These are phyloP conservation scores for Chrysolina americana DNA, from an alignment of 2,888 invertebrate species.

Conservation along the genomic window DNA sequence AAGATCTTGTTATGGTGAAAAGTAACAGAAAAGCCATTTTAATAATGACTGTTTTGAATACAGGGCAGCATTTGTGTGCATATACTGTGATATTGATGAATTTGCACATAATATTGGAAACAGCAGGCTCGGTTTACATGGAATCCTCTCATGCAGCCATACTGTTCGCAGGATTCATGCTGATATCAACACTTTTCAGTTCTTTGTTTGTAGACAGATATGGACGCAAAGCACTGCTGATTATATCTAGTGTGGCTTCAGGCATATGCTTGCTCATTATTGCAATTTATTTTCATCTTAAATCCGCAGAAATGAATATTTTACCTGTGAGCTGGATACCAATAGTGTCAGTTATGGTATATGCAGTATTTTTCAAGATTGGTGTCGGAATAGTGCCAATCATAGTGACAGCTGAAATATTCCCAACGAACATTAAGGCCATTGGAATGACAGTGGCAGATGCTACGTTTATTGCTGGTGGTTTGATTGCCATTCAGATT, in stretches of 20 bases:
- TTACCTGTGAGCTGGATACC: constrained; percentile 64
- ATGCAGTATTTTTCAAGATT: constrained; percentile 64
- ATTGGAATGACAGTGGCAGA: constrained; percentile 67
- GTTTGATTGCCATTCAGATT: constrained; percentile 61
- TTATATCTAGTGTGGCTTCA: constrained; percentile 62
- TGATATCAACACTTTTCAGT: constrained; percentile 60
- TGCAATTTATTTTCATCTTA: constrained; percentile 64
- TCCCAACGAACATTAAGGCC: constrained; percentile 66
- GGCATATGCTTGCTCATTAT: constrained; percentile 61
- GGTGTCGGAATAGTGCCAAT: constrained; percentile 66
- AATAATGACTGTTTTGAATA: constrained; percentile 65
- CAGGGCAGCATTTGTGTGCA: constrained; percentile 66
- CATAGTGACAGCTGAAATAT: constrained; percentile 66
- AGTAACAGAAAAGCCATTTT: constrained; percentile 65
- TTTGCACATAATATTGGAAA: constrained; percentile 63
- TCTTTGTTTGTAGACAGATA: constrained; percentile 63
- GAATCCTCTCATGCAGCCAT: constrained; percentile 63
- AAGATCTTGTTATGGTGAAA: constrained; percentile 62
- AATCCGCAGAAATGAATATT: constrained; percentile 57
- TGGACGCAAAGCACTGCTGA: constrained; percentile 64
- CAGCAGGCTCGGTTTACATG: constrained; percentile 62
- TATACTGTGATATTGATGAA: constrained; percentile 68
- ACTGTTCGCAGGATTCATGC: constrained; percentile 64
- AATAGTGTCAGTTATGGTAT: constrained; percentile 62
- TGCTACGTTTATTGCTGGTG: constrained; percentile 63